Conservation (phyloP, 2,797 vertebrate genomes). For the Mormyrus proboscirostris region DNA sequence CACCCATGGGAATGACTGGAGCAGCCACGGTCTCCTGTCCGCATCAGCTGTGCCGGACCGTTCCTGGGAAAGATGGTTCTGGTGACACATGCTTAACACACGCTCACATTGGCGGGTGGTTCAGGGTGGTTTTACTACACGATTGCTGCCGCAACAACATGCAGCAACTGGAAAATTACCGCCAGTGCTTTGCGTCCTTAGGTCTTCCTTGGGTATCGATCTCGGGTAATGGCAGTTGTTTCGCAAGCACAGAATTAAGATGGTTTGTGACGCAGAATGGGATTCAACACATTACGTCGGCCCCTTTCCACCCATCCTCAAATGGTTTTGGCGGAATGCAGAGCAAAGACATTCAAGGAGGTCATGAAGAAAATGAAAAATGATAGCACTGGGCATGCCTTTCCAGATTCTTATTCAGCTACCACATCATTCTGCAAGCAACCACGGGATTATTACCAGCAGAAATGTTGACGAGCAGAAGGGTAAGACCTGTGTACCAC, state of each 20-base stretch:
- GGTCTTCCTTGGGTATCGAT: slow-evolving; percentile 24
- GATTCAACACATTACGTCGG: slow-evolving; percentile 23
- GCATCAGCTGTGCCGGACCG: slow-evolving; percentile 27
- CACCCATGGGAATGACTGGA: slow-evolving; percentile 31
- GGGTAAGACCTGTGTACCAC: neutral
- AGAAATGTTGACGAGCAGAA: neutral
- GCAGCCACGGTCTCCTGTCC: slow-evolving; percentile 13
- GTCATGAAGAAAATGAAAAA: neutral
- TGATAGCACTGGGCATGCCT: neutral
- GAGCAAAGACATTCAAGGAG: slow-evolving; percentile 24
- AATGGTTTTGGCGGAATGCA: slow-evolving; percentile 18
- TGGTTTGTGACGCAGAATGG: slow-evolving; percentile 19
- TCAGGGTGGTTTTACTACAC: neutral
- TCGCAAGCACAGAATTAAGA: slow-evolving; percentile 3
- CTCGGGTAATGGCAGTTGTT: slow-evolving; percentile 23
- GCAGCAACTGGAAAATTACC: neutral
- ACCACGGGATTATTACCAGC: neutral
- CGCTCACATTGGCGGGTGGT: slow-evolving; percentile 27
- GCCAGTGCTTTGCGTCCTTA: slow-evolving; percentile 16
- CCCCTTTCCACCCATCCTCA: slow-evolving; percentile 11
- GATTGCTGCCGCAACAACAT: neutral
- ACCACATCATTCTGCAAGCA: neutral
- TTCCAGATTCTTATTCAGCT: slow-evolving; percentile 15
- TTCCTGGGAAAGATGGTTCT: slow-evolving; percentile 27
- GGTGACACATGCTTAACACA: slow-evolving; percentile 11